Evolutionary conservation across 1,140 invertebrate genomes (phyloP).

Genomic region (Gryllus bimaculatus): DNA sequence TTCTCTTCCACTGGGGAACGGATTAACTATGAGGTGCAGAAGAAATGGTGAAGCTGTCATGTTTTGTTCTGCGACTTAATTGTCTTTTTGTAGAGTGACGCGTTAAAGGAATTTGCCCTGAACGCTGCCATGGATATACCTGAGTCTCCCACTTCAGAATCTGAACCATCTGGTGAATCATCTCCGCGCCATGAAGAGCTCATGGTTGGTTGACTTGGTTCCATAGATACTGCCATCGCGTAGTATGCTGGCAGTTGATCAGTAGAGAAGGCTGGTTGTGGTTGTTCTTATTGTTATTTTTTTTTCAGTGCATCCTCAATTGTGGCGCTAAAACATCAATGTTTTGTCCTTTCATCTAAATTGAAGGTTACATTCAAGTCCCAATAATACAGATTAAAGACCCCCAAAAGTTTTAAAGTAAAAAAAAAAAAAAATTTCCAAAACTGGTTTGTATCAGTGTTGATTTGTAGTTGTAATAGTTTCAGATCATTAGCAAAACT

Average conservation of each 20-base stretch:
- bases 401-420: too few relatives aligned
- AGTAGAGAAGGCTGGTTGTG: not conserved
- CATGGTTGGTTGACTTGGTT: conserved; percentile 11
- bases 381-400: too few relatives aligned
- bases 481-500: too few relatives aligned
- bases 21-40: not conserved
- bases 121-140: conserved; percentile 34
- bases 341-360: too few relatives aligned
- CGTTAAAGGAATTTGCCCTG: conserved; percentile 36
- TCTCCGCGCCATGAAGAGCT: conserved; percentile 12
- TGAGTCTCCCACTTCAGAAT: conserved; percentile 26
- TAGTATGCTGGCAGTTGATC: not conserved
- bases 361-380: too few relatives aligned
- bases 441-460: too few relatives aligned
- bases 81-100: conserved; percentile 39
- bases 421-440: too few relatives aligned
- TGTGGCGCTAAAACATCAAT: too few relatives aligned
- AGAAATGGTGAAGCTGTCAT: not conserved
- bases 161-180: not conserved
- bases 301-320: too few relatives aligned
- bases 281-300: too few relatives aligned
- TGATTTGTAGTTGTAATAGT: too few relatives aligned
- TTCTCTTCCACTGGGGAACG: not conserved
- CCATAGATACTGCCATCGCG: not conserved
- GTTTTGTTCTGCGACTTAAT: conserved; percentile 12